Conservation (phyloP, 2,113 vertebrate species). For the Poecile atricapillus region DNA sequence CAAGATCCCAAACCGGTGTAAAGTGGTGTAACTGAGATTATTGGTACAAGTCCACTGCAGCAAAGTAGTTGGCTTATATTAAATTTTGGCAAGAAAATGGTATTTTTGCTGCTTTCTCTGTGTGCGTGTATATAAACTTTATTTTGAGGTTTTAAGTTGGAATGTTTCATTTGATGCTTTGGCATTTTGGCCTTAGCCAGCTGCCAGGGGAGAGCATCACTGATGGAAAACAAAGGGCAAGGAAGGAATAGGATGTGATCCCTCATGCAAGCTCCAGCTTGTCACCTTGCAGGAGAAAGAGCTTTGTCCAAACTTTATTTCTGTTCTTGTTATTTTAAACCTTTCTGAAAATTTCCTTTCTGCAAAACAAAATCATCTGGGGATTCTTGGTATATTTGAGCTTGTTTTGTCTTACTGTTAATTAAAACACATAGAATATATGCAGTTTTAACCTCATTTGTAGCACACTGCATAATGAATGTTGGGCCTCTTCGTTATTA, state of each 20-base stretch:
- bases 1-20: neutral
- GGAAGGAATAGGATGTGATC: neutral
- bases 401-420: constrained; percentile 32
- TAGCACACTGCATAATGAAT: neutral
- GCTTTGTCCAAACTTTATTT: neutral
- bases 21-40: neutral
- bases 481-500: neutral
- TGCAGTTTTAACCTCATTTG: neutral
- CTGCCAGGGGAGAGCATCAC: neutral
- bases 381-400: neutral
- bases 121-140: neutral
- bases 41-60: neutral
- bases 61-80: neutral
- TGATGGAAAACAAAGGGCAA: neutral
- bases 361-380: neutral
- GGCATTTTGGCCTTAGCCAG: neutral
- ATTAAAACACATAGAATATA: constrained; percentile 24
- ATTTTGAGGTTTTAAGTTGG: neutral
- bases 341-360: neutral
- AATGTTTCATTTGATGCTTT: neutral
- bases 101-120: neutral
- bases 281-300: neutral
- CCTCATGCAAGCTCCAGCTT: rapidly evolving
- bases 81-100: neutral
- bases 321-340: neutral